These are phyloP conservation scores for Agonopterix arenella DNA, from an alignment of 2,888 invertebrate genomes.

Conservation along the genomic window DNA sequence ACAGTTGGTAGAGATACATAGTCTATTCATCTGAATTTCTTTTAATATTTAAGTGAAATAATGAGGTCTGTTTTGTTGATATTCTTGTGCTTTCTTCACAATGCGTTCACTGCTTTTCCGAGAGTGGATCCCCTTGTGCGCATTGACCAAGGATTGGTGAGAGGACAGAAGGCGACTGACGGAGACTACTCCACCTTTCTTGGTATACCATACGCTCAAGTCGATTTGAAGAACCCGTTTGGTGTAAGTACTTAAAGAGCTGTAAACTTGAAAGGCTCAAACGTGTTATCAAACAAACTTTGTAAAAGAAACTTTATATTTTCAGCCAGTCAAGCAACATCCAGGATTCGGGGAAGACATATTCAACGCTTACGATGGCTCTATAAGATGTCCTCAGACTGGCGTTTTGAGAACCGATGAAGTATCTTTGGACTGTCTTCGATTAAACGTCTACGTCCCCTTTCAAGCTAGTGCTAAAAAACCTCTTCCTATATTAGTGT, in stretches of 20 bases:
- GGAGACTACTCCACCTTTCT: constrained; percentile 58
- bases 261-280: background rate
- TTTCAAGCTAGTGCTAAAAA: constrained; percentile 42
- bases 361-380: constrained; percentile 48
- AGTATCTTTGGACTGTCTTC: constrained; percentile 76
- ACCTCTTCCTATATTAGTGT: constrained; percentile 59
- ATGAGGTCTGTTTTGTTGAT: constrained; percentile 28
- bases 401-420: constrained; percentile 25
- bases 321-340: constrained; percentile 43
- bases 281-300: background rate
- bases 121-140: constrained; percentile 62
- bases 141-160: constrained; percentile 54
- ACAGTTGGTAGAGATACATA: too few relatives aligned
- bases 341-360: constrained; percentile 43
- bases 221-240: constrained; percentile 54
- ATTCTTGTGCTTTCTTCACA: constrained; percentile 18
- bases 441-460: constrained; percentile 77
- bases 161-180: constrained; percentile 49
- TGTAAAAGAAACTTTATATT: constrained; percentile 9
- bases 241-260: constrained; percentile 46
- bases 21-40: too few relatives aligned
- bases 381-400: constrained; percentile 52
- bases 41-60: constrained; percentile 3
- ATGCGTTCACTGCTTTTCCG: constrained; percentile 24
- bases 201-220: constrained; percentile 60